Evolutionary conservation across 1,140 invertebrate species (phyloP).

Genomic region (Hyles euphorbiae): DNA sequence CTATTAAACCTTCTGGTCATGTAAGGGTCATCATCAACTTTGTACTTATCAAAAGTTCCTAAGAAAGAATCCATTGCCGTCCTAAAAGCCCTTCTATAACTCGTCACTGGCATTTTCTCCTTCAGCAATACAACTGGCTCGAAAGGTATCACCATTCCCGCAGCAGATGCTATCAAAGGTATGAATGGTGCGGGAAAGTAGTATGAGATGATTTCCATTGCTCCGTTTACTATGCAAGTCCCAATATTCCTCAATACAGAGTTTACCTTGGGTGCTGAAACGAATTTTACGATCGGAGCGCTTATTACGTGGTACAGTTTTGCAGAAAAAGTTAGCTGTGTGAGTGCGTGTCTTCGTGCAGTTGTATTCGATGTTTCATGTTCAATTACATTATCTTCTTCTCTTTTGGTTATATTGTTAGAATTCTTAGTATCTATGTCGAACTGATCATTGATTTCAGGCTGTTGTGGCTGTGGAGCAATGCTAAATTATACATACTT

Average conservation of each 20-base stretch:
- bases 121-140: constrained; percentile 54
- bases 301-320: constrained; percentile 14
- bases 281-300: constrained; percentile 30
- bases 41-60: constrained; percentile 54
- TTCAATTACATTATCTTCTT: constrained; percentile 1
- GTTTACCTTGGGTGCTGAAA: constrained; percentile 41
- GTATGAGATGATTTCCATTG: constrained; percentile 55
- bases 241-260: constrained; percentile 51
- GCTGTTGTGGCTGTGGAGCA: constrained; percentile 32
- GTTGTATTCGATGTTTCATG: constrained; percentile 4
- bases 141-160: constrained; percentile 59
- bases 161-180: constrained; percentile 56
- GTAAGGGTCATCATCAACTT: constrained; percentile 54
- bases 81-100: constrained; percentile 55
- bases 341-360: too few relatives aligned
- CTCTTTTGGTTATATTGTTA: background rate
- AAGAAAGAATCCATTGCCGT: constrained; percentile 52
- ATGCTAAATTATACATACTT: background rate
- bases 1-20: constrained; percentile 60
- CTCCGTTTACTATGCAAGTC: constrained; percentile 58
- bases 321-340: background rate
- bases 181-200: constrained; percentile 59
- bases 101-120: constrained; percentile 54
- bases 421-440: constrained; percentile 14
- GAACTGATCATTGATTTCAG: constrained; percentile 49